Evolutionary conservation across 2,113 vertebrate species (phyloP), one percentile per base, ranked within the genome.

Genomic region (Sander vitreus): DNA sequence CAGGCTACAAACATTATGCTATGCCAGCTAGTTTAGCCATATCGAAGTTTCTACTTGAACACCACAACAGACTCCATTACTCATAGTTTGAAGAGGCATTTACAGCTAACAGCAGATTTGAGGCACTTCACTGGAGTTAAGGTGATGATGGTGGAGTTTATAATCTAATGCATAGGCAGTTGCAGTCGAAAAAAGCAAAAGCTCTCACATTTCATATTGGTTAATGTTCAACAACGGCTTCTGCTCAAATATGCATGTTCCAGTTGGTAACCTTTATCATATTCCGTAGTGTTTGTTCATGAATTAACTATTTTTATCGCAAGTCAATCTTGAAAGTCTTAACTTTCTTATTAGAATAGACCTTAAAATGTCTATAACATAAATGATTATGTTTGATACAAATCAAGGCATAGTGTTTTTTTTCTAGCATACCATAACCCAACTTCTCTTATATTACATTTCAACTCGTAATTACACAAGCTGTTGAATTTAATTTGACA

Each of bases 401-500:
- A 19, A 64, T 45, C 78, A 36, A 54, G n/a, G 25, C 13, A 39
- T 30, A 45, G n/a, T 53, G 4, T 18, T 68, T 60, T 30, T 47
- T 39, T n/a, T 3, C 39, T n/a, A 18, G 14, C 10, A 25, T 1
- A 12, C 27, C n/a, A 48, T 36, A 53, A 18, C 23, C 50, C 63
- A 71, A 30, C 10, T 47, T n/a, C 11, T 21, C 6, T 57, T 6
- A 63, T 25, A 19, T 73, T 36, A 33, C 16, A 43, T 14, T 16
- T 53, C n/a, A 33, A 14, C 36, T 66, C 1, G 2, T 62, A 70
- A 48, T 83, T 68, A 58, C 59, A 39, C 48, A 76, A 66, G 71
- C 30, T 82, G 64, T 73, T 75, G 6, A 60, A 69, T 76, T n/a
- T 36, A 75, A 62, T 74, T 39, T 30, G 50, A 74, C 70, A 54